Base-by-base conservation (phyloP, 2,113 vertebrate genomes). In the Caloenas nicobarica region DNA sequence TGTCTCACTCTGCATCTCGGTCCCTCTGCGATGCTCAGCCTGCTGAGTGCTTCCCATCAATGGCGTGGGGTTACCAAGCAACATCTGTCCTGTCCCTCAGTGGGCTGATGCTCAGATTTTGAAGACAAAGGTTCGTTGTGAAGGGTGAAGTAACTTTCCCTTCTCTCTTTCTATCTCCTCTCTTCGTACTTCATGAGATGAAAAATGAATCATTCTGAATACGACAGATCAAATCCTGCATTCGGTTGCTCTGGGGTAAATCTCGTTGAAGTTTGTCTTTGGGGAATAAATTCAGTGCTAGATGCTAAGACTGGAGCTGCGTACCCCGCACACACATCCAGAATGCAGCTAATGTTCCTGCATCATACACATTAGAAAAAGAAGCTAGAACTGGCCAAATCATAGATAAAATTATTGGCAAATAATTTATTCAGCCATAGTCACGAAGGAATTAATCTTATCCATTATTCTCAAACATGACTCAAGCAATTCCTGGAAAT, bases 401-500 rank as follows among this genome's bases (percentile, higher is more conserved):
- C 16, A 58, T 40, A 84, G 64, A 81, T 44, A 64, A 86, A 89
- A 90, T 54, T 83, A 94, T 83, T 89, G 86, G 85, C 81, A 91
- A 95, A 95, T 95, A 95, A 94, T 95, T 81, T 91, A 92, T 95
- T 94, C 95, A 88, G 62, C 84, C 65, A 48, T 14, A 95, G 90
- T 93, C 94, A 86, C 0, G 13, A 82, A 95, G 88, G 72, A 92
- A 95, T 96, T 92, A 84, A 93, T 87, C 84, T 93, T 91, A 69
- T 54, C 94, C 76, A 65, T 96, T 95, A 94, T 95, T 95, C 92
- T 86, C 77, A 78, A 88, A 93, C 79, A 95, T 94, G 95, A 96
- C 93, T 97, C 97, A 97, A 89, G 81, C 62, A 46, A 14, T 93
- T 91, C 94, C 92, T 96, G 91, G 93, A 96, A 96, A 97, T 66